phyloP scores from a whole-genome alignment of 2,797 vertebrate species.

The Sebastes matsubarae region DNA sequence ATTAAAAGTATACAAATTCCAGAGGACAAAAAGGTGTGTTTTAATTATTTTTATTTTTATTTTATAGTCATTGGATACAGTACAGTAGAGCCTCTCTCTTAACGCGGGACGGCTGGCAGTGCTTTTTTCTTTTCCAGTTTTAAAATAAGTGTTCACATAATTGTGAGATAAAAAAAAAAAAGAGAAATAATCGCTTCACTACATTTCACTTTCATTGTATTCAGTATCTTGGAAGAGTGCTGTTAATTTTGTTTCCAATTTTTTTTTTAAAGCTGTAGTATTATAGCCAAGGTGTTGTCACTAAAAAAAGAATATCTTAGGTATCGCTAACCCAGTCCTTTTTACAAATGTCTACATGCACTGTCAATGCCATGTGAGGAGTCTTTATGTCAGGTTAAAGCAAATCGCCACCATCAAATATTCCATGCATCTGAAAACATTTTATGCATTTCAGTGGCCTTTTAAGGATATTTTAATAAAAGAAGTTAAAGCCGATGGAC shows the following conservation, averaged over 20 bases:
- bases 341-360: conserved; percentile 90
- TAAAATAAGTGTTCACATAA: conserved; percentile 87
- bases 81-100: conserved; percentile 73
- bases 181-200: conserved; percentile 87
- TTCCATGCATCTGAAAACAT: conserved; percentile 85
- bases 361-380: conserved; percentile 91
- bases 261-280: conserved; percentile 85
- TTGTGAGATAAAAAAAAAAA: conserved; percentile 79
- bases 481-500: conserved; percentile 82
- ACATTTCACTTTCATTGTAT: conserved; percentile 92
- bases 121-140: conserved; percentile 64
- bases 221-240: conserved; percentile 91
- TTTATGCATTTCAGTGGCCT: conserved; percentile 99
- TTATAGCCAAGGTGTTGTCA: conserved; percentile 91
- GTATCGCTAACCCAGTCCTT: conserved; percentile 86
- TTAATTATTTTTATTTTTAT: conserved; percentile 84
- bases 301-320: conserved; percentile 74
- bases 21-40: conserved; percentile 88
- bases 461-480: conserved; percentile 88
- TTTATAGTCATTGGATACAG: conserved; percentile 81
- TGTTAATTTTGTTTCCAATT: conserved; percentile 77
- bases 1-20: conserved; percentile 92
- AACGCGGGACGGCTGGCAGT: conserved; percentile 79
- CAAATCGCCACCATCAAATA: conserved; percentile 77
- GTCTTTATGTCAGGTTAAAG: conserved; percentile 87